Evolutionary conservation across 2,888 invertebrate genomes (phyloP).

Genomic region (Magallana nippona): DNA sequence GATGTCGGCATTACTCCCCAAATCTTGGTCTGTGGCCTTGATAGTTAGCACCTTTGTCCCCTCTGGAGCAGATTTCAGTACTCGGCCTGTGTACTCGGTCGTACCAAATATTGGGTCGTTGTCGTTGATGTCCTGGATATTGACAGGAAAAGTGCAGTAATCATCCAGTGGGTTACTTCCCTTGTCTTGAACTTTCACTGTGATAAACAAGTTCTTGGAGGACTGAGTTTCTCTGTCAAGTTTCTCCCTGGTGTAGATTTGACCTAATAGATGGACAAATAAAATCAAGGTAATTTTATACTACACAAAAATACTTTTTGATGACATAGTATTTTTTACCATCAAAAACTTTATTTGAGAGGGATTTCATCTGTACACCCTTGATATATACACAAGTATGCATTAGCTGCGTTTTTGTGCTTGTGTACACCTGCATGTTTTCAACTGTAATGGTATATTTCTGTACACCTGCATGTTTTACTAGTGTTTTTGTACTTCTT

Average conservation of each 20-base stretch:
- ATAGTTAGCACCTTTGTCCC: slow-evolving; percentile 83
- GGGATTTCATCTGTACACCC: no score
- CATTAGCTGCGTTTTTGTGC: no score
- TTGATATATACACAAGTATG: no score
- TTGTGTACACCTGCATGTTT: no score
- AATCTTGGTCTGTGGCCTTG: slow-evolving; percentile 97
- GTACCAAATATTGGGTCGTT: slow-evolving; percentile 66
- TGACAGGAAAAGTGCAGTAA: slow-evolving; percentile 91
- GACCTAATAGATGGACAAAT: slow-evolving; percentile 85
- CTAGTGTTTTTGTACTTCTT: no score
- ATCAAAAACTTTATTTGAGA: no score
- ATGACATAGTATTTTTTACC: no score
- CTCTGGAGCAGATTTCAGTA: slow-evolving; percentile 43
- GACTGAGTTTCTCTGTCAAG: slow-evolving; percentile 89
- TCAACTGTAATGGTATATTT: no score
- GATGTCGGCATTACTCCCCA: slow-evolving; percentile 91
- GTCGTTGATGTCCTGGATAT: slow-evolving; percentile 69
- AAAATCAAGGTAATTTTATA: no score
- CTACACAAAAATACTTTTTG: no score
- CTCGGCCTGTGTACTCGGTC: slow-evolving; percentile 49
- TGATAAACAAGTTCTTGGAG: slow-evolving; percentile 79
- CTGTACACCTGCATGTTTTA: no score
- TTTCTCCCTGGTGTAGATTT: slow-evolving; percentile 85
- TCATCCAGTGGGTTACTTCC: slow-evolving; percentile 98
- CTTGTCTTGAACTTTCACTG: slow-evolving; percentile 98